Percentiles rank a stretch among this genome's conserved stretches.
phyloP scores from a whole-genome alignment of 2,888 invertebrate genomes.

The Tholera decimalis region DNA sequence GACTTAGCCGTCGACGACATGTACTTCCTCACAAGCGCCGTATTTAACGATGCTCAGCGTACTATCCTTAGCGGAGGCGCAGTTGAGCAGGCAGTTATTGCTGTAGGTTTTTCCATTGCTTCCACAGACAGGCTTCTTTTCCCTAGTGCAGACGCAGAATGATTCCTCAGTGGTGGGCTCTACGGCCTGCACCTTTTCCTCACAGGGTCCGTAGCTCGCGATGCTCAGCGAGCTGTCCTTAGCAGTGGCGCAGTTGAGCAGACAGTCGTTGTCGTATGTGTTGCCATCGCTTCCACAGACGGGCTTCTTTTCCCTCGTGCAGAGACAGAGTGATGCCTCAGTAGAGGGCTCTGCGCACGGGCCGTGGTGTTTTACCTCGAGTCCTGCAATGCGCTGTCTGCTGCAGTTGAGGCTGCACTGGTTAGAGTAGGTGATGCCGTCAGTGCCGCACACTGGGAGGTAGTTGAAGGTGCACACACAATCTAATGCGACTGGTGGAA shows the following conservation, averaged over 20 bases:
- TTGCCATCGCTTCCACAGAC: conserved; percentile 73
- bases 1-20: conserved; percentile 40
- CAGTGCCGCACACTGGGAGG: conserved; percentile 71
- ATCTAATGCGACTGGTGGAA: background rate
- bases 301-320: conserved; percentile 64
- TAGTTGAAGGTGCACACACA: conserved; percentile 66
- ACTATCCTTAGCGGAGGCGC: conserved; percentile 57
- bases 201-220: conserved; percentile 51
- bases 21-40: conserved; percentile 59
- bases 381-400: conserved; percentile 19
- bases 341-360: conserved; percentile 17
- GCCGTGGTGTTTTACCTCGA: conserved; percentile 35
- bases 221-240: conserved; percentile 53
- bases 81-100: conserved; percentile 71
- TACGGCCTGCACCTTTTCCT: conserved; percentile 19
- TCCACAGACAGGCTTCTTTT: conserved; percentile 70
- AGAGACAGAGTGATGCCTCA: conserved; percentile 53
- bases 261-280: conserved; percentile 71
- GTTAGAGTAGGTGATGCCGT: conserved; percentile 73
- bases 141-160: conserved; percentile 65
- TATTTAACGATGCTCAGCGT: conserved; percentile 45
- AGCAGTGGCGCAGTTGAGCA: conserved; percentile 66
- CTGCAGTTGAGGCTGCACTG: conserved; percentile 67
- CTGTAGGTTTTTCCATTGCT: conserved; percentile 70
- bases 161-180: conserved; percentile 14